Evolutionary conservation across 2,888 invertebrate species (phyloP), one percentile per base, ranked within the genome.

Genomic region (Cenopis cana): DNA sequence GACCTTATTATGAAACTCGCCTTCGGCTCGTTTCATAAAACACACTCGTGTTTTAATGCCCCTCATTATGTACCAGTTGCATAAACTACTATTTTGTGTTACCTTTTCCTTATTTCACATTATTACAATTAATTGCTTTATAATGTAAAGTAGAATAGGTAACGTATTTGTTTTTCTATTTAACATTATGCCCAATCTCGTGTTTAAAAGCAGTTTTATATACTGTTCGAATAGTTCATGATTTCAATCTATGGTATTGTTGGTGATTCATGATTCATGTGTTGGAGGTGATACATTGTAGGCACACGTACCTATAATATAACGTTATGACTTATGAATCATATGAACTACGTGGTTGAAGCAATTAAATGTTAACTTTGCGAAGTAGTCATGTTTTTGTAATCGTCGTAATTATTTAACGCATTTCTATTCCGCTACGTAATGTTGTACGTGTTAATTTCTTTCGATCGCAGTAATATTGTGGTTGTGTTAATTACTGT

Each of bases 331-430:
- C 33, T 33, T 33, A 33, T 70, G 70, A 70, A 59, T 70, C 70
- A 70, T 70, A 59, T 70, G 65, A 49, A 60, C 54, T 65, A 66
- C 52, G 41, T 41, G 59, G 52, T 36, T 66, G 33, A 10, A 70
- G 65, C 54, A 59, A 65, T 70, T 33, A 59, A 59, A 69, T 20
- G 38, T 67, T 38, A 52, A 59, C 41, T 69, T 69, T 52, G 64
- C 57, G 46, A 46, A 18, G 6, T 52, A 46, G 29, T 38, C 59
- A 59, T 24, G 65, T 60, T 66, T 49, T 66, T 46, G 65, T 57
- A 46, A 65, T 55, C 52, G 52, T 57, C 50, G 59, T 66, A 65
- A 69, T 64, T 69, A 61, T 56, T 65, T 64, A 50, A 57, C 38
- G 50, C 50, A 18, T 69, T 50, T 64, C 38, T 20, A 52, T 70